Evolutionary conservation across 1,140 invertebrate genomes (phyloP), one percentile per base, ranked within the genome.

Genomic region (Chymomyza costata): DNA sequence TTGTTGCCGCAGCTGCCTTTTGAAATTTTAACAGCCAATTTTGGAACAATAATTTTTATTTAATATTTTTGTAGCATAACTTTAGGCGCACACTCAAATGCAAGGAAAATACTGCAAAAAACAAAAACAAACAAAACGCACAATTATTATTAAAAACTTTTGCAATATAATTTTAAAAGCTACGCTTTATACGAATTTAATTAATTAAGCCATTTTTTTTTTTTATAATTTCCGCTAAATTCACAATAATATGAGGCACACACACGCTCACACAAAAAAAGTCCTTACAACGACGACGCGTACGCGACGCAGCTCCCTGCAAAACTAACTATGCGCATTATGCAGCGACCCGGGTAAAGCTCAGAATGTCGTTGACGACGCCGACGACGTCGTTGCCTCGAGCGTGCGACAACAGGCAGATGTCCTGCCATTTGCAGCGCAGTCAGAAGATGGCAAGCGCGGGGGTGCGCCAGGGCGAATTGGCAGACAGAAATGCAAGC

Each of bases 261-360:
- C 21, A 25, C 21, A 25, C 21, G 21, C 28, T 31, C 7, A 41
- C 11, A 43, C 16, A 41, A 41, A 10, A 21, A 41, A 14, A 19
- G 13, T 16, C 21, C 13, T 34, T 18, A 34, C 34, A 25, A 52
- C 37, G 34, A 53, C 78, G 74, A 73, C 68, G 74, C 70, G 73
- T 52, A 68, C 67, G 74, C 68, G 53, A 68, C 65, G 74, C 68
- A 67, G 74, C 57, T 73, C 56, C 67, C 64, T 81, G 73, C 61
- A 76, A 81, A 82, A 81, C 69, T 81, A 81, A 81, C 74, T 80
- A 58, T 80, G 74, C 74, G 69, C 74, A 82, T 81, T 69, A 81
- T 81, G 78, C 74, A 81, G 57, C 65, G 76, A 66, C 74, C 74
- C 74, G 74, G 74, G 74, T 81, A 81, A 82, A 81, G 74, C 74